Evolutionary conservation across 30 jellyfish, hydroid and myxozoan genomes (phyloP).

Genomic region (Hydractinia symbiolongicarpus): DNA sequence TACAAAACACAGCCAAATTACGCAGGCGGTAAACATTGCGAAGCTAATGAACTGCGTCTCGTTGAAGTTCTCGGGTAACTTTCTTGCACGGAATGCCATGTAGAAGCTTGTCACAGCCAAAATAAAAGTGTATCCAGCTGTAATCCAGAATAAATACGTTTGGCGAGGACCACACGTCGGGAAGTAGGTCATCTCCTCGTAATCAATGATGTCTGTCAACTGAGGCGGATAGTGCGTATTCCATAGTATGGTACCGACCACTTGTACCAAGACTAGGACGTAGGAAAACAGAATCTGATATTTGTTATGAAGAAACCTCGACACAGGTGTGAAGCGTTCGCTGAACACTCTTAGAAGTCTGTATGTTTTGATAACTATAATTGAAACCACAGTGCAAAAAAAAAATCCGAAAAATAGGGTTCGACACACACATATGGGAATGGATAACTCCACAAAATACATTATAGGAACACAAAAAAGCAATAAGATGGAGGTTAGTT

Average conservation of each 20-base stretch:
- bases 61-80: constrained; percentile 66
- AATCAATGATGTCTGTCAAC: constrained; percentile 7
- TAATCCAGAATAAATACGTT: constrained; percentile 29
- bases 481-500: constrained; percentile 38
- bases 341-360: constrained; percentile 61
- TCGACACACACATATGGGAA: constrained; percentile 35
- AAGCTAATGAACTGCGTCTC: constrained; percentile 71
- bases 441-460: constrained; percentile 30
- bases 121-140: constrained; percentile 27
- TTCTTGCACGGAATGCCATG: constrained; percentile 84
- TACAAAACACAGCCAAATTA: constrained; percentile 46
- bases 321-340: constrained; percentile 42
- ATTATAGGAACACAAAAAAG: constrained; percentile 48
- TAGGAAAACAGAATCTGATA: constrained; percentile 50
- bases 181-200: constrained; percentile 18
- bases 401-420: constrained; percentile 49
- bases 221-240: constrained; percentile 28
- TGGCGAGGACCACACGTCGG: constrained; percentile 44
- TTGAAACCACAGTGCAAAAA: constrained; percentile 42
- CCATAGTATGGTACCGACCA: constrained; percentile 31
- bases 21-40: constrained; percentile 52
- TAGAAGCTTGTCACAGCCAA: constrained; percentile 43
- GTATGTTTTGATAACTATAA: constrained; percentile 54
- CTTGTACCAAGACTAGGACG: constrained; percentile 39
- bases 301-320: constrained; percentile 49